phyloP scores from a whole-genome alignment of 2,797 vertebrate species.

The Squalus acanthias region DNA sequence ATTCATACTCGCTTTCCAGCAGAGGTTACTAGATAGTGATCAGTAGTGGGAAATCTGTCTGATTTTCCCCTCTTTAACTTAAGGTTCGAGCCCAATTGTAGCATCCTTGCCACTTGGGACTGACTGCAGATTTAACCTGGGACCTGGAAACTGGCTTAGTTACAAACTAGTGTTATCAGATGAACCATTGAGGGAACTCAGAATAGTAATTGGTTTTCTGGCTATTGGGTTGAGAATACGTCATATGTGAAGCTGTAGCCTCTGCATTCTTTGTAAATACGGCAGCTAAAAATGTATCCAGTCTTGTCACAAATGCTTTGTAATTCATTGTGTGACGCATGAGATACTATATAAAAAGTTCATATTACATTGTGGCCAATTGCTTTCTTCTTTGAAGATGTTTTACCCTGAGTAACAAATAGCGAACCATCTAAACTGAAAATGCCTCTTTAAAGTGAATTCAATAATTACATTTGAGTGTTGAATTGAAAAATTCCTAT shows the following conservation, averaged over 20 bases:
- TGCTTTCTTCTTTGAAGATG: not conserved
- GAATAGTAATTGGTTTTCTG: not conserved
- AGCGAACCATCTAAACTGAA: not conserved
- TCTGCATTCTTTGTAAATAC: not conserved
- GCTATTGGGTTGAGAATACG: not conserved
- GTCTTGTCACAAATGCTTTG: not conserved
- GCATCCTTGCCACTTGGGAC: not conserved
- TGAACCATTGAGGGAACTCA: not conserved
- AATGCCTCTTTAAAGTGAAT: not conserved
- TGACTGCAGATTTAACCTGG: not conserved
- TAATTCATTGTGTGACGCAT: not conserved
- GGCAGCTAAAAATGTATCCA: not conserved
- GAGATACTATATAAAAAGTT: not conserved
- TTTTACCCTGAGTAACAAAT: too few species aligned
- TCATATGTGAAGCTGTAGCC: not conserved
- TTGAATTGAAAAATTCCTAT: not conserved
- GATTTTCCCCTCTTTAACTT: not conserved
- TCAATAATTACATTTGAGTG: not conserved
- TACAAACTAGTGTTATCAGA: not conserved
- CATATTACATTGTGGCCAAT: not conserved
- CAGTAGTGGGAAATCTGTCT: not conserved
- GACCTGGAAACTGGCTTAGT: not conserved
- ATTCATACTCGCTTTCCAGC: not conserved
- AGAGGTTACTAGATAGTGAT: not conserved
- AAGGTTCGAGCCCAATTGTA: not conserved